phyloP scores from a whole-genome alignment of 2,797 vertebrate genomes.

The Brachyalestes nurse region DNA sequence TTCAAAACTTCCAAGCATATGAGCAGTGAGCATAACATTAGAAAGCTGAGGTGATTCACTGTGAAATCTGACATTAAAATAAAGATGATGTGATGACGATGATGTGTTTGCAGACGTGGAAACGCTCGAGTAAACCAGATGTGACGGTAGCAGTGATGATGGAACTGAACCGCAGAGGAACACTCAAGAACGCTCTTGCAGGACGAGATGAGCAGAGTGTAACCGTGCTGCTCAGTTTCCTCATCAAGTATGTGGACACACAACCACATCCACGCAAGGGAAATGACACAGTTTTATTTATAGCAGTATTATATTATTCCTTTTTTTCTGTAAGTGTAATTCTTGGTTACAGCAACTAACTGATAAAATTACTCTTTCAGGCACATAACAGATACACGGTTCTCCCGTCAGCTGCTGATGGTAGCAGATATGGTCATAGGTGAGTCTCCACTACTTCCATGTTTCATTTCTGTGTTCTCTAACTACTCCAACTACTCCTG shows the following conservation, averaged over 20 bases:
- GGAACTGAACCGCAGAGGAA: conserved; percentile 94
- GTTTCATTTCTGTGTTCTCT: background rate
- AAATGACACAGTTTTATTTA: background rate
- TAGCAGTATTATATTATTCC: background rate
- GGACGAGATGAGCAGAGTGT: conserved; percentile 90
- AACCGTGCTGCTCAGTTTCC: conserved; percentile 84
- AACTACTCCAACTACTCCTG: background rate
- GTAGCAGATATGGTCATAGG: conserved; percentile 89
- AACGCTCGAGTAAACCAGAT: conserved; percentile 82
- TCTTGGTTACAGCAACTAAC: background rate
- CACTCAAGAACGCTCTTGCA: conserved; percentile 90
- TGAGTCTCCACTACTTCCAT: conserved; percentile 66
- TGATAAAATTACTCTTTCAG: conserved; percentile 71
- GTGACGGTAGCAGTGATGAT: conserved; percentile 90
- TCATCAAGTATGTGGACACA: conserved; percentile 82
- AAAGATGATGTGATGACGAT: background rate
- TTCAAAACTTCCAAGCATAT: background rate
- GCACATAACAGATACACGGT: conserved; percentile 87
- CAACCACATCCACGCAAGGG: background rate
- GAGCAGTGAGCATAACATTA: background rate
- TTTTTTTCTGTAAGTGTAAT: background rate
- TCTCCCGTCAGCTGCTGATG: conserved; percentile 83
- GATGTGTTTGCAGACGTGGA: conserved; percentile 70
- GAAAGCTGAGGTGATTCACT: background rate
- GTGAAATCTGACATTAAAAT: background rate